These are phyloP conservation scores for Craterocephalus amniculus DNA, from an alignment of 2,797 vertebrate species.

Conservation along the genomic window DNA sequence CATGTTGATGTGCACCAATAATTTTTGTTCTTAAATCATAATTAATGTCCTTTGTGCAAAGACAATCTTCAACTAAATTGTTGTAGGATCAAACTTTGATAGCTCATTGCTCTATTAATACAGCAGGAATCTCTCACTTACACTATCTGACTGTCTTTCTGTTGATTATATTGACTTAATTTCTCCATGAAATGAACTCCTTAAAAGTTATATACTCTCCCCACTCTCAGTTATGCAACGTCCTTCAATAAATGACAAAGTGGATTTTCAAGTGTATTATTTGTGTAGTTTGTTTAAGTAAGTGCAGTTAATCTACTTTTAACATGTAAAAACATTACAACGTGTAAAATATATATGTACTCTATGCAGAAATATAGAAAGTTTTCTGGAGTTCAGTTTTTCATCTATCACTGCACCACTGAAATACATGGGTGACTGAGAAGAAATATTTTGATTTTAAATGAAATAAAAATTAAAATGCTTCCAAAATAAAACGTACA, in stretches of 20 bases:
- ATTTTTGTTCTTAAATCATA: no score
- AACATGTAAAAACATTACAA: not conserved
- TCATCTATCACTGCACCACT: not conserved
- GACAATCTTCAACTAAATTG: no score
- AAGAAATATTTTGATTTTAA: not conserved
- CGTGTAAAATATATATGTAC: no score
- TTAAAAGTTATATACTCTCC: not conserved
- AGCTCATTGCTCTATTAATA: no score
- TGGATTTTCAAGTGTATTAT: not conserved
- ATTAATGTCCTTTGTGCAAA: no score
- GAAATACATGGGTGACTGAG: not conserved
- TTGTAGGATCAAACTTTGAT: no score
- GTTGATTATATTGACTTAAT: no score
- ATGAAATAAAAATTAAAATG: not conserved
- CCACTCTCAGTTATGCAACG: not conserved
- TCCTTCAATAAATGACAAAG: not conserved
- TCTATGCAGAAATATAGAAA: no score
- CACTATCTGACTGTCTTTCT: no score
- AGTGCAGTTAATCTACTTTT: not conserved
- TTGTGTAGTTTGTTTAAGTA: not conserved
- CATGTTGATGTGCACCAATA: no score
- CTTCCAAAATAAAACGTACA: not conserved
- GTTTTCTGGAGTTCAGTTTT: not conserved
- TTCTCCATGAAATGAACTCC: no score
- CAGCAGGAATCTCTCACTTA: no score